A percentile compares a stretch with the other conserved stretches of the same genome.
Conservation (phyloP, 2,113 vertebrate genomes). For the Silurus asotus region DNA sequence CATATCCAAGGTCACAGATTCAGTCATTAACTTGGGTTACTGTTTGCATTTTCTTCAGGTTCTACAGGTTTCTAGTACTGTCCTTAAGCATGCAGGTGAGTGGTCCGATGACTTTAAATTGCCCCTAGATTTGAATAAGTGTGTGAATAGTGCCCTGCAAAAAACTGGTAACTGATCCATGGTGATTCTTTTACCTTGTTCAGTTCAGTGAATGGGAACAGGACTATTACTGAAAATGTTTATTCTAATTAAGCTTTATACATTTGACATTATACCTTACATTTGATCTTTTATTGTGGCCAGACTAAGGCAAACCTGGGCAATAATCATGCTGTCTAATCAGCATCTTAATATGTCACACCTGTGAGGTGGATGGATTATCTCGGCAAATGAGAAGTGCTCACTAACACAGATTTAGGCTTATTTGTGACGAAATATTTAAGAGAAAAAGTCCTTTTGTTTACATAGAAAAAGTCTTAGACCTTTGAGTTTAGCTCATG, state of each 20-base stretch:
- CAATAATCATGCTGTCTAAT: no score
- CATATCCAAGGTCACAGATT: background rate
- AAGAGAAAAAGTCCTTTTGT: no score
- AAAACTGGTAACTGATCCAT: background rate
- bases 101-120: background rate
- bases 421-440: no score
- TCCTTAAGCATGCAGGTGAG: background rate
- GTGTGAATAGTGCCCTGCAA: background rate
- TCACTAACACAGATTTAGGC: no score
- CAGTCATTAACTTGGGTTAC: background rate
- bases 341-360: no score
- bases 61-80: background rate
- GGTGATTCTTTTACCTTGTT: background rate
- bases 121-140: background rate
- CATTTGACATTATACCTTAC: background rate
- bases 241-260: background rate
- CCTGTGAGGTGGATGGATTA: no score
- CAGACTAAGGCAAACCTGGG: no score
- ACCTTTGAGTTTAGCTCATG: no score
- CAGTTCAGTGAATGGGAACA: background rate
- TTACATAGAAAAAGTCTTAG: no score
- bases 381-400: no score
- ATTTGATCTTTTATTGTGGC: no score
- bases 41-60: background rate
- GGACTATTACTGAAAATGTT: background rate